phyloP scores from a whole-genome alignment of 1,140 invertebrate species.

The Apis cerana region DNA sequence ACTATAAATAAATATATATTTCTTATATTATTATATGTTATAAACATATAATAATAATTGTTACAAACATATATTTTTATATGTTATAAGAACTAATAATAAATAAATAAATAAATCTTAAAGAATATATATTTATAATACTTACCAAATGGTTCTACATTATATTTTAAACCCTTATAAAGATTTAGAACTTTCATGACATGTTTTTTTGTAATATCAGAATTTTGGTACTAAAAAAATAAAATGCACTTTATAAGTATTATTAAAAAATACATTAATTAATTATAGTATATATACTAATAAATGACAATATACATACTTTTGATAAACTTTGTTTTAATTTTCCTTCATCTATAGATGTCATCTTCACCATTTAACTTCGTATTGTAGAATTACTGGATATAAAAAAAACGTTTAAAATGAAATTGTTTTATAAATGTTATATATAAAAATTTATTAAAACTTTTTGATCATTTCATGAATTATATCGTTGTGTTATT shows the following conservation, averaged over 20 bases:
- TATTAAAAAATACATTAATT: conserved; percentile 4
- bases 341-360: conserved; percentile 78
- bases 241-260: conserved; percentile 1
- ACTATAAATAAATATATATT: not conserved
- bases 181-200: conserved; percentile 85
- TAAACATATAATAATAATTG: no score
- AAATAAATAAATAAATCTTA: conserved; percentile 4
- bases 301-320: conserved; percentile 63
- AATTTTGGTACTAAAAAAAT: conserved; percentile 85
- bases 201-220: conserved; percentile 88
- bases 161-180: conserved; percentile 87
- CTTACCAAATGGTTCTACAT: conserved; percentile 86
- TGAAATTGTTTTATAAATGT: not conserved
- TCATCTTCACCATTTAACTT: conserved; percentile 74
- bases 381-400: not conserved
- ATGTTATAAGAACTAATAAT: not conserved
- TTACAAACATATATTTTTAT: no score
- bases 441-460: not conserved
- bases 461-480: not conserved
- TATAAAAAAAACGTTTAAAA: not conserved
- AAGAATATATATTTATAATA: conserved; percentile 32
- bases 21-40: not conserved
- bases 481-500: not conserved
- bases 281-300: conserved; percentile 5
- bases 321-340: conserved; percentile 82